Conservation (phyloP, 2,797 vertebrate genomes). For the Salarias fasciatus region DNA sequence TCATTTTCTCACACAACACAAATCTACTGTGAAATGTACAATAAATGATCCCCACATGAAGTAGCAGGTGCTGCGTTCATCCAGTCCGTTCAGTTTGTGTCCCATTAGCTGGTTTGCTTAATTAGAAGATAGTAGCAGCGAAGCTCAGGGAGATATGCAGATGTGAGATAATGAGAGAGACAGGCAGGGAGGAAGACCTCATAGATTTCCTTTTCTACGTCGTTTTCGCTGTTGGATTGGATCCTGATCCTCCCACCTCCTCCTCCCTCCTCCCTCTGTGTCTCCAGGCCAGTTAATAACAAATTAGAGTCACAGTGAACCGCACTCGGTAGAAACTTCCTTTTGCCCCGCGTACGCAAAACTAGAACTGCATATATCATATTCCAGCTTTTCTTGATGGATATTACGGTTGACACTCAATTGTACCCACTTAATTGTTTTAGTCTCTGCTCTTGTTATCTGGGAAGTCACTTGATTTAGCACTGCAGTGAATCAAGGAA, state of each 20-base stretch:
- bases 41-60: too few relatives aligned
- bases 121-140: neutral
- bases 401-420: neutral
- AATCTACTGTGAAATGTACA: neutral
- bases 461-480: constrained; percentile 5
- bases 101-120: constrained; percentile 1
- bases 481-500: constrained; percentile 10
- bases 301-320: constrained; percentile 41
- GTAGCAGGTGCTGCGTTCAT: too few relatives aligned
- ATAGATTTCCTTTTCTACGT: constrained; percentile 13
- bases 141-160: neutral
- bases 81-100: neutral
- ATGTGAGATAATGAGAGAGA: constrained; percentile 8
- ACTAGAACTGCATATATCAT: constrained; percentile 7
- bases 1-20: neutral
- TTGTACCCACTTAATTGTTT: constrained; percentile 14
- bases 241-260: constrained; percentile 18
- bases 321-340: neutral
- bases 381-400: neutral
- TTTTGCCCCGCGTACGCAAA: constrained; percentile 11
- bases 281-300: constrained; percentile 42
- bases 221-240: constrained; percentile 29
- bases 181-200: constrained; percentile 1
- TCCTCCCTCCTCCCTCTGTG: constrained; percentile 8
- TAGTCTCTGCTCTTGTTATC: constrained; percentile 3